Conservation (phyloP, 2,888 invertebrate genomes). For the Theretra japonica region DNA sequence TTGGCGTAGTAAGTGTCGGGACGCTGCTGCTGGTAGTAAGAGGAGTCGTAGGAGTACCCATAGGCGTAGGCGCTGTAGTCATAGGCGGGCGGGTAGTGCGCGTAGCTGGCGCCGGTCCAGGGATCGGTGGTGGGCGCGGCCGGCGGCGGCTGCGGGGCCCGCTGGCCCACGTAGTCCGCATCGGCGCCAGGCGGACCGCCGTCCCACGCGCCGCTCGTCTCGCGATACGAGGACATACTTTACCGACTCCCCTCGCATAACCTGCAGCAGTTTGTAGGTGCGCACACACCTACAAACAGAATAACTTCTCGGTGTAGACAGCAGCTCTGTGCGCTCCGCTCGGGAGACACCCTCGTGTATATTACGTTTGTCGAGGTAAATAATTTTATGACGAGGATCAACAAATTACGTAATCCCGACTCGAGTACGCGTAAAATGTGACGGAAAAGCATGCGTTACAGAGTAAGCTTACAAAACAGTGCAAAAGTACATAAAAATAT, state of each 20-base stretch:
- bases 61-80: conserved; percentile 70
- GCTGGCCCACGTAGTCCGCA: conserved; percentile 76
- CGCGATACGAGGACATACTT: conserved; percentile 81
- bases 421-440: conserved; percentile 52
- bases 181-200: conserved; percentile 83
- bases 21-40: conserved; percentile 62
- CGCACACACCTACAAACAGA: conserved; percentile 88
- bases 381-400: conserved; percentile 72
- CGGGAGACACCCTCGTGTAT: conserved; percentile 66
- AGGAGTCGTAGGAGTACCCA: conserved; percentile 66
- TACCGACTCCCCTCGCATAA: conserved; percentile 78
- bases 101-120: conserved; percentile 79
- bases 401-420: conserved; percentile 80
- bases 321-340: conserved; percentile 74
- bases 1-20: conserved; percentile 60
- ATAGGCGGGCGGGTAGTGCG: conserved; percentile 65
- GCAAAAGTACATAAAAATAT: conserved; percentile 50
- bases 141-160: conserved; percentile 66
- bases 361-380: conserved; percentile 63
- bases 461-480: conserved; percentile 52
- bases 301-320: conserved; percentile 88
- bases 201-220: conserved; percentile 80
- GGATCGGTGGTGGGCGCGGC: conserved; percentile 77
- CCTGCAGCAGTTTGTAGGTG: conserved; percentile 85
- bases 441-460: conserved; percentile 60